Conservation (phyloP, 2,888 invertebrate genomes). For the Lithophane ornitopus region DNA sequence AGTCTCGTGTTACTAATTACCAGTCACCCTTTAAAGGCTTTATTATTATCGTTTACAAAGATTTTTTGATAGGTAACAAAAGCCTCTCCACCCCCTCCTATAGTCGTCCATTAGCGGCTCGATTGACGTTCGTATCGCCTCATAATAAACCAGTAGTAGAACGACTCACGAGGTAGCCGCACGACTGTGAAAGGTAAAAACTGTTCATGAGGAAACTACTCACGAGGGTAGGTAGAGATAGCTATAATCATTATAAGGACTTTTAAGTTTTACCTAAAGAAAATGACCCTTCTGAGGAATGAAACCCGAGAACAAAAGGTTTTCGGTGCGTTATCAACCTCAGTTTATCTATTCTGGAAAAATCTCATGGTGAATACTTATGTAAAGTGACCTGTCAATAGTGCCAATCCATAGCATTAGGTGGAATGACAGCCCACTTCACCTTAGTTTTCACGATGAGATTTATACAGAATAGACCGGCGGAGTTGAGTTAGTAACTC, state of each 20-base stretch:
- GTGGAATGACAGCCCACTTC: too few species aligned
- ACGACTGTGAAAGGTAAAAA: slow-evolving; percentile 52
- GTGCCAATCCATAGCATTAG: too few species aligned
- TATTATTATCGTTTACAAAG: too few species aligned
- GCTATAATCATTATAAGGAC: not conserved
- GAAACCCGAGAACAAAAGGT: not conserved
- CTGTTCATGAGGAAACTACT: slow-evolving; percentile 34
- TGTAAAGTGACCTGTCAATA: too few species aligned
- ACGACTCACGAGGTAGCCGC: slow-evolving; percentile 56
- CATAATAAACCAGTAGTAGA: slow-evolving; percentile 62
- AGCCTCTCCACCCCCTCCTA: slow-evolving; percentile 18
- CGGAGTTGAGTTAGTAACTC: too few species aligned
- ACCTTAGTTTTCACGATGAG: too few species aligned
- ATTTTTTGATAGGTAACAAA: not conserved
- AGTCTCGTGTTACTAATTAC: too few species aligned
- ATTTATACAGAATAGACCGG: too few species aligned
- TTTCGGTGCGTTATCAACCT: not conserved
- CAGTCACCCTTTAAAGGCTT: too few species aligned
- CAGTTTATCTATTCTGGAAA: too few species aligned
- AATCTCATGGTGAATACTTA: too few species aligned
- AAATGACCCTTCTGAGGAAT: not conserved
- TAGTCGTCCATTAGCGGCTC: slow-evolving; percentile 61
- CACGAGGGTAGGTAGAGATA: slow-evolving; percentile 21
- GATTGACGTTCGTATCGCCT: slow-evolving; percentile 55
- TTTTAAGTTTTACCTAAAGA: not conserved